Conservation (phyloP, 2,888 invertebrate genomes). For the Nephrocerus scutellatus region DNA sequence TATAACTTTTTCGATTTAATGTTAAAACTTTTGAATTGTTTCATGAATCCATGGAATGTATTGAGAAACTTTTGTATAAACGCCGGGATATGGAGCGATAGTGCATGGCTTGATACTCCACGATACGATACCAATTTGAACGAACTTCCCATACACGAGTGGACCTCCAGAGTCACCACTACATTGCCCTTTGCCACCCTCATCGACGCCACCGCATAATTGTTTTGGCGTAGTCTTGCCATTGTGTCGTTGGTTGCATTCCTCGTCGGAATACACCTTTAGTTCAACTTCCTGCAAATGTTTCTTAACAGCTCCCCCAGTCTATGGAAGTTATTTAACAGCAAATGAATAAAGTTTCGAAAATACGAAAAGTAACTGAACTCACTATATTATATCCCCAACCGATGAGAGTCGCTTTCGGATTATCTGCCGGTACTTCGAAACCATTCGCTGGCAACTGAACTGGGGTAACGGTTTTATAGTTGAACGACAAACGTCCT, state of each 20-base stretch:
- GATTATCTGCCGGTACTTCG: slow-evolving; percentile 11
- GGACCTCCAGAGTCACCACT: slow-evolving; percentile 40
- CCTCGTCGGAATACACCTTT: slow-evolving; percentile 30
- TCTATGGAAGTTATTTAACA: slow-evolving; percentile 19
- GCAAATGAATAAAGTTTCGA: not conserved
- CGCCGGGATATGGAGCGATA: slow-evolving; percentile 34
- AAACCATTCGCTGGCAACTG: slow-evolving; percentile 14
- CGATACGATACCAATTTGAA: slow-evolving; percentile 38
- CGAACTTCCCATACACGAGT: slow-evolving; percentile 29
- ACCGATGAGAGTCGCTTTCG: slow-evolving; percentile 25
- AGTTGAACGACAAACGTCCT: slow-evolving; percentile 16
- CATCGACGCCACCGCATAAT: slow-evolving; percentile 40
- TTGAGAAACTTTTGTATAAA: slow-evolving; percentile 35
- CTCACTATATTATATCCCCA: slow-evolving; percentile 27
- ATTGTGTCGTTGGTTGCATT: slow-evolving; percentile 29
- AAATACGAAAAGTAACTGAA: not conserved
- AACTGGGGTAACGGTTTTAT: slow-evolving; percentile 12
- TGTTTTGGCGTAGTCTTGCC: slow-evolving; percentile 27
- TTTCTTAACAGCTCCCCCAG: slow-evolving; percentile 26
- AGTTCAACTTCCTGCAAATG: slow-evolving; percentile 35
- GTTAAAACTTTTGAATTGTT: no score
- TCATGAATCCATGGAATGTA: slow-evolving; percentile 23
- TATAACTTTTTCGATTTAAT: no score
- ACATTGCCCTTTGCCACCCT: slow-evolving; percentile 43
- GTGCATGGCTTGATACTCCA: slow-evolving; percentile 42